phyloP scores from a whole-genome alignment of 2,888 invertebrate genomes.

The Epinotia nisella region DNA sequence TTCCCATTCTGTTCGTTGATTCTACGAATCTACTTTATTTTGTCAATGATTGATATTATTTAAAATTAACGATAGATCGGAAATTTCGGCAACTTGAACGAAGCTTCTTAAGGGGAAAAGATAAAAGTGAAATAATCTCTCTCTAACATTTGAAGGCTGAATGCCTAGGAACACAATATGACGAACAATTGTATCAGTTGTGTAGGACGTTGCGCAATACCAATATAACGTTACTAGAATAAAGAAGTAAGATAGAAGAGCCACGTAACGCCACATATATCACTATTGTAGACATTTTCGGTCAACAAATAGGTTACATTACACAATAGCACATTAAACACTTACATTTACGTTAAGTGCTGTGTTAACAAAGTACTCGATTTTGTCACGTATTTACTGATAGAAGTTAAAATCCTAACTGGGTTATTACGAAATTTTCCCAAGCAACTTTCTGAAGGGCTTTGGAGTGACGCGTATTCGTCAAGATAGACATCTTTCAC shows the following conservation, averaged over 20 bases:
- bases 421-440: slow-evolving; percentile 49
- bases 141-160: background rate
- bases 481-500: slow-evolving; percentile 55
- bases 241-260: slow-evolving; percentile 55
- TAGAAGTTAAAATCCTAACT: slow-evolving; percentile 33
- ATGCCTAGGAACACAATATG: slow-evolving; percentile 43
- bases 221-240: slow-evolving; percentile 51
- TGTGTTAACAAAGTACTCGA: slow-evolving; percentile 61
- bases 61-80: background rate
- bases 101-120: background rate
- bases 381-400: slow-evolving; percentile 61
- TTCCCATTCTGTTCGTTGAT: too few relatives aligned
- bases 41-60: too few relatives aligned
- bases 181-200: slow-evolving; percentile 59
- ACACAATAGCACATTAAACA: slow-evolving; percentile 68
- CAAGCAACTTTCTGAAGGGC: slow-evolving; percentile 17
- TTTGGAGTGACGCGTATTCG: slow-evolving; percentile 43
- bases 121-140: background rate
- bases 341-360: slow-evolving; percentile 73
- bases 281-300: slow-evolving; percentile 63
- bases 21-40: too few relatives aligned
- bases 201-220: slow-evolving; percentile 57
- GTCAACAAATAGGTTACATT: slow-evolving; percentile 59
- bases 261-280: slow-evolving; percentile 54
- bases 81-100: background rate